Base-by-base conservation (phyloP, 2,113 vertebrate species). In the Acinonyx jubatus region DNA sequence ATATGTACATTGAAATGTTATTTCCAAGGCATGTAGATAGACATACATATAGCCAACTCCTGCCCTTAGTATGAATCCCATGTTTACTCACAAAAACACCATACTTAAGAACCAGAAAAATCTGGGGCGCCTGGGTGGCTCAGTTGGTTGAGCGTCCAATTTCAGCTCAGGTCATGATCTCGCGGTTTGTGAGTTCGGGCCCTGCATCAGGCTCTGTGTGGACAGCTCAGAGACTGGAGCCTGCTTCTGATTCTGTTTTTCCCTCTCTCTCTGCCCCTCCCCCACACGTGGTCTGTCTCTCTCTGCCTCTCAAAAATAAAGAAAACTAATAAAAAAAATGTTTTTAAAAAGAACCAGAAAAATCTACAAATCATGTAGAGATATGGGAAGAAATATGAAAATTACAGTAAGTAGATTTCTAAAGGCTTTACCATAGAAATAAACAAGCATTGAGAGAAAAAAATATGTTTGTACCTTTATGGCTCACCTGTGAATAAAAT, bases 321-420 rank as follows among this genome's bases (percentile, higher is more conserved):
- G 45, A 45, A 45, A 45, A 45, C 7, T 0, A 45, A 45, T 45
- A 1, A 45, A 45, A 45, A 45, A 45, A 45, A 8, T 45, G 8
- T 45, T 45, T 45, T 45, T 9, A 45, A 45, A 41, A 82, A 78
- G 88, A 83, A 82, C 65, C 13, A 57, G 92, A 52, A 87, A 80
- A 79, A 27, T 73, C 63, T 87, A 61, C 57, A 92, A 80, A 74
- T 57, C 29, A 27, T 78, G 65, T 65, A 93, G 50, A 84, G 19
- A 95, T 93, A 45, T 18, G 31, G 68, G 87, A 90, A 96, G 61
- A 93, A 94, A 74, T 68, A 93, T 78, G 78, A 95, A 81, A 93
- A 91, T 96, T 96, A 45, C 38, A 84, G 41, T 81, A 33, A 91
- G 85, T 88, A 41, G 9, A 48, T 61, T 88, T 83, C 27, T 74